A percentile compares a stretch with the other conserved stretches of the same genome.
Conservation (phyloP, 2,113 vertebrate genomes). For the Carettochelys insculpta region DNA sequence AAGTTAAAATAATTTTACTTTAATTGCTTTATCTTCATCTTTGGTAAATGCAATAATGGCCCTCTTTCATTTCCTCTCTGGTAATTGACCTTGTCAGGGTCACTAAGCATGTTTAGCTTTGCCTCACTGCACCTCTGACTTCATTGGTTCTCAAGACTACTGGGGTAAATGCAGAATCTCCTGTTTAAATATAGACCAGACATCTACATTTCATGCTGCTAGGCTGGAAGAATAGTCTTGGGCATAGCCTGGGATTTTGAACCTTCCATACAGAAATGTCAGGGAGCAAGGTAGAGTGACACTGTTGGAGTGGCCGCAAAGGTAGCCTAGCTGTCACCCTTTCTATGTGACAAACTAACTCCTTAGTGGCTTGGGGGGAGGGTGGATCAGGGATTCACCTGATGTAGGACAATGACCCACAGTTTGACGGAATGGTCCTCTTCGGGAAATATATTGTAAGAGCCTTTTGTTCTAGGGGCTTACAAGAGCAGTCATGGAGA, state of each 20-base stretch:
- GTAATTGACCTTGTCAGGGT: not conserved
- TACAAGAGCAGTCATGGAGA: not conserved
- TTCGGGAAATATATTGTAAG: accelerated
- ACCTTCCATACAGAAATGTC: not conserved
- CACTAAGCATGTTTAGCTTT: not conserved
- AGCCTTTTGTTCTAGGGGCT: not conserved
- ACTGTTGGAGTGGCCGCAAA: not conserved
- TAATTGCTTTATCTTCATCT: not conserved
- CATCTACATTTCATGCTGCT: not conserved
- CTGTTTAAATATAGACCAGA: not conserved
- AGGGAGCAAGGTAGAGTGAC: not conserved
- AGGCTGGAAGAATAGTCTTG: not conserved
- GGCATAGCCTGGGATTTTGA: not conserved
- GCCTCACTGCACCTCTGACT: not conserved
- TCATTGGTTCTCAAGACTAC: not conserved
- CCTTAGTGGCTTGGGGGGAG: not conserved
- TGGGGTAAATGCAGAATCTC: not conserved
- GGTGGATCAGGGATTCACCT: not conserved
- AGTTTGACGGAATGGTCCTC: not conserved
- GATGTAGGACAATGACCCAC: not conserved
- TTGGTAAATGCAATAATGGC: not conserved
- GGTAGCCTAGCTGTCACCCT: not conserved
- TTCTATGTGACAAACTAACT: not conserved
- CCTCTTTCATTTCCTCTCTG: not conserved
- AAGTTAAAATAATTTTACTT: not conserved